These are phyloP conservation scores for Zootermopsis nevadensis DNA, from an alignment of 2,888 invertebrate genomes.

Conservation along the genomic window DNA sequence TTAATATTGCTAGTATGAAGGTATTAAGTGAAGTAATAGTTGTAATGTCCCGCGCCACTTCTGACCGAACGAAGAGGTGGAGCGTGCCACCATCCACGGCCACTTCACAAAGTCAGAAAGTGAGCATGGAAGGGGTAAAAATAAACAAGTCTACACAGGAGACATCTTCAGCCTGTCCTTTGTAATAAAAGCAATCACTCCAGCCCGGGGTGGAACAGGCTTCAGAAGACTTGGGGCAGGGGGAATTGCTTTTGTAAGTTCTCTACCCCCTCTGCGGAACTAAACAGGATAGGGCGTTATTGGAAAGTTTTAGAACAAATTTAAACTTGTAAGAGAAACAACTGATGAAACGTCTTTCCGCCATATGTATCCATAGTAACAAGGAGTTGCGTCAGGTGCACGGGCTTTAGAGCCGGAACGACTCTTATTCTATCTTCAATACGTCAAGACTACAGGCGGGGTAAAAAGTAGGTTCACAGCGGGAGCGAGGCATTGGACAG, in stretches of 20 bases:
- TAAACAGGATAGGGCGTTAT: neutral
- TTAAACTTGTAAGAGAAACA: constrained; percentile 4
- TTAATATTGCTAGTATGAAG: too few species aligned
- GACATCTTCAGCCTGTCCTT: neutral
- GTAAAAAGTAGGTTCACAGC: too few species aligned
- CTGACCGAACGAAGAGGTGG: too few species aligned
- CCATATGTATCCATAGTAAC: neutral
- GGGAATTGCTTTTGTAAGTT: neutral
- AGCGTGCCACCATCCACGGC: too few species aligned
- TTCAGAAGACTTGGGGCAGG: neutral
- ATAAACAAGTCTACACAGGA: neutral
- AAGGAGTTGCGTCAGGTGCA: neutral
- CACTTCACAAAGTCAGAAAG: neutral
- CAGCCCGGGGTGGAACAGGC: neutral
- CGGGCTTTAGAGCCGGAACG: neutral
- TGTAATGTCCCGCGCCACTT: too few species aligned
- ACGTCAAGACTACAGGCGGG: too few species aligned
- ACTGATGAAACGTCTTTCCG: neutral
- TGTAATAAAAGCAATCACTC: constrained; percentile 3
- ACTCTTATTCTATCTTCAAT: too few species aligned
- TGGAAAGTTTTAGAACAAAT: neutral
- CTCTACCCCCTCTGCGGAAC: neutral
- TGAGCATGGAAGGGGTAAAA: neutral
- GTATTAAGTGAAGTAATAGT: too few species aligned
- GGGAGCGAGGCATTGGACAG: too few species aligned